phyloP scores from a whole-genome alignment of 2,888 invertebrate genomes.

The Eupithecia dodoneata region DNA sequence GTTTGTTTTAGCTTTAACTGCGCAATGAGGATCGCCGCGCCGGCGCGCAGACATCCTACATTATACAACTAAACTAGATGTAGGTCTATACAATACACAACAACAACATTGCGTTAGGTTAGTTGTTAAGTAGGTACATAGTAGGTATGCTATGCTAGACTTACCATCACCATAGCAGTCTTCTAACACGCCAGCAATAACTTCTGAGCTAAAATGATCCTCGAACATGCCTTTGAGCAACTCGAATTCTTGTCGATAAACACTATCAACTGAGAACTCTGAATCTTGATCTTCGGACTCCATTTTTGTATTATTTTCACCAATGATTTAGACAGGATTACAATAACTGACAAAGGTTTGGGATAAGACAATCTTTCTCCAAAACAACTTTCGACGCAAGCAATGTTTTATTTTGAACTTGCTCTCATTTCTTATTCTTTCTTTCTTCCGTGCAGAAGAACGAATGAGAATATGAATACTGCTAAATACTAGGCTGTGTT shows the following conservation, averaged over 20 bases:
- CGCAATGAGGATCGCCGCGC: constrained; percentile 30
- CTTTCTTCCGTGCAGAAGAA: too few species aligned
- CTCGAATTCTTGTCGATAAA: constrained; percentile 53
- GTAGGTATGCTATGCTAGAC: constrained; percentile 44
- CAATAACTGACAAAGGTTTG: neutral
- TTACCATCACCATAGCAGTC: constrained; percentile 72
- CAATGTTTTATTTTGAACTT: neutral
- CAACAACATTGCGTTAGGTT: neutral
- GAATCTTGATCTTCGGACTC: constrained; percentile 24
- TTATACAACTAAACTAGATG: neutral
- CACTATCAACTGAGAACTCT: constrained; percentile 10
- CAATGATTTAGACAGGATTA: constrained; percentile 6
- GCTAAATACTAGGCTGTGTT: too few species aligned
- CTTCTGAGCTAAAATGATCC: constrained; percentile 60
- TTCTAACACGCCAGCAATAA: constrained; percentile 67
- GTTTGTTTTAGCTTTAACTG: constrained; percentile 33
- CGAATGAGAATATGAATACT: too few species aligned
- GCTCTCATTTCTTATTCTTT: too few species aligned
- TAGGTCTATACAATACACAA: neutral
- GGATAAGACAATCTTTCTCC: neutral
- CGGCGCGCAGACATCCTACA: constrained; percentile 17
- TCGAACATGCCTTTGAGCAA: constrained; percentile 67
- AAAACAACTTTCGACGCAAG: neutral
- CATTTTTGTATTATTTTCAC: constrained; percentile 16
- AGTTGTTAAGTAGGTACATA: neutral